Evolutionary conservation across 2,888 invertebrate genomes (phyloP), one percentile per base, ranked within the genome.

Genomic region (Hemicrepidius hirtus): DNA sequence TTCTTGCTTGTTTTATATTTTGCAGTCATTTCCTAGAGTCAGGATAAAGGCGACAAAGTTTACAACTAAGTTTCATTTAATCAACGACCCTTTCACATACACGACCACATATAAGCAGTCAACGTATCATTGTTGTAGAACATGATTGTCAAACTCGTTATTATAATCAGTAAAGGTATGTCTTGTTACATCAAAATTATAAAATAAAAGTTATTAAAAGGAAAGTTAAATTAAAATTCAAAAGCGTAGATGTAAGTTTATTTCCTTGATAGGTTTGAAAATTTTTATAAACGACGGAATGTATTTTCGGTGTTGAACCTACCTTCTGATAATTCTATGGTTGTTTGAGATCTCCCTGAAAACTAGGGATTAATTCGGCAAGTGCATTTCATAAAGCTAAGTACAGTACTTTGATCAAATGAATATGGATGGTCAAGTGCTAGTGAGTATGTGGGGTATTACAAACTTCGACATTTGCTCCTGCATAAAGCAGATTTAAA

Each of bases 381-480:
- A 57, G 37, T 57, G 28, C 32, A 35, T 13, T 57, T 57, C 57
- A 57, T 57, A 57, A 32, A 32, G 37, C 37, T 37, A 57, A 57
- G 57, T 37, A 20, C 63, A 18, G 13, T 49, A 24, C 50, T 49
- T 49, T 50, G 49, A 37, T 37, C 20, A 49, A 28, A 63, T 63
- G 64, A 49, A 46, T 64, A 64, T 62, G 62, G 63, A 49, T 37
- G 40, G 62, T 62, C 44, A 35, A 53, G 50, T 21, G 35, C 13
- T 50, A 10, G 12, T 9, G 35, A 49, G 35, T 50, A 37, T 20
- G 37, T 49, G 35, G 28, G 40, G 32, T 32, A 53, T 66, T 55
- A 41, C 55, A 41, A 66, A 66, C 37, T 55, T 66, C 44, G 44
- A 41, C 66, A 18, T 66, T 44, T 60, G 44, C n/a, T 57, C 57